These are phyloP conservation scores for Melanaphis sacchari DNA, from an alignment of 1,140 invertebrate genomes.

Conservation along the genomic window DNA sequence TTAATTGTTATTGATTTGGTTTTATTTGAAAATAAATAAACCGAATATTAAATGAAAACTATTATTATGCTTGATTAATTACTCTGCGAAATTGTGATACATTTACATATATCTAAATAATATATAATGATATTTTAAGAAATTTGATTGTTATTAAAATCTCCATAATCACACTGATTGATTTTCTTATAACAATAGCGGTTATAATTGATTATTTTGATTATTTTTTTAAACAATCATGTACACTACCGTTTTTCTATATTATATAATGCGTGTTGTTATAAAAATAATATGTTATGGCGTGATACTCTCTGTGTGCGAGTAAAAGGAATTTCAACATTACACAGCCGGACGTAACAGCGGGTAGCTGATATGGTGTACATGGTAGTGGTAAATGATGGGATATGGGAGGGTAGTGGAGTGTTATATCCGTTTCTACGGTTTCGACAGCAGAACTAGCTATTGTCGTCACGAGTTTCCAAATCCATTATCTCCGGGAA, in stretches of 20 bases:
- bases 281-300: not conserved
- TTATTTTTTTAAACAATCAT: not conserved
- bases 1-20: not conserved
- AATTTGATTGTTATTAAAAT: not conserved
- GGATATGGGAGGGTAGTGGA: not conserved
- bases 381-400: not conserved
- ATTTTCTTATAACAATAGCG: not conserved
- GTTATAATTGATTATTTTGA: not conserved
- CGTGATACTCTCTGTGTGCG: not conserved
- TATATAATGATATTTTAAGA: not conserved
- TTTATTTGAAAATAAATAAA: not conserved
- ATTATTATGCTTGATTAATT: not conserved
- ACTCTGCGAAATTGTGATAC: not conserved
- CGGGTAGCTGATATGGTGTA: not conserved
- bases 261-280: not conserved
- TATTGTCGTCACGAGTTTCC: conserved; percentile 13
- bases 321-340: not conserved
- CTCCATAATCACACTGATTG: not conserved
- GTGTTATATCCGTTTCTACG: conserved; percentile 44
- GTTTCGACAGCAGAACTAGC: conserved; percentile 4
- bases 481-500: conserved; percentile 31
- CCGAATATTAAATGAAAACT: not conserved
- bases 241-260: not conserved
- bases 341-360: not conserved
- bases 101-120: not conserved